Evolutionary conservation across 2,888 invertebrate species (phyloP).

Genomic region (Alcis repandata): DNA sequence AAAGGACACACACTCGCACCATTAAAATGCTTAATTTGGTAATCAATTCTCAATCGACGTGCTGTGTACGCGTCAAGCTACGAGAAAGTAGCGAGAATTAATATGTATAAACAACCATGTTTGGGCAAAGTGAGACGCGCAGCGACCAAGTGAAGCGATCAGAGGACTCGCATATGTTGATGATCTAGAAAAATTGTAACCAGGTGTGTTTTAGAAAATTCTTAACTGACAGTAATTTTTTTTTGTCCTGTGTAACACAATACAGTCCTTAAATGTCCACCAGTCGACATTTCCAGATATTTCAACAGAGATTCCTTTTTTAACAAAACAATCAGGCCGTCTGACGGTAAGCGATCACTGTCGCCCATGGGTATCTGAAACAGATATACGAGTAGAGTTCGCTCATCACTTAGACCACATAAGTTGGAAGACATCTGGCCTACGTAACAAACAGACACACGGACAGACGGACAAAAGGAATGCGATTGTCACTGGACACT

Average conservation of each 20-base stretch:
- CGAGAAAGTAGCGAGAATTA: conserved; percentile 36
- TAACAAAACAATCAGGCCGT: too few relatives aligned
- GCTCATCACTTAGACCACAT: conserved; percentile 36
- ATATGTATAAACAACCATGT: background rate
- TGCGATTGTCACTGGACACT: conserved; percentile 66
- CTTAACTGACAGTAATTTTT: too few relatives aligned
- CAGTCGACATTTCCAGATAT: too few relatives aligned
- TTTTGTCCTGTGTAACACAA: background rate
- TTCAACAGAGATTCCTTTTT: too few relatives aligned
- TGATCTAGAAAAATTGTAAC: too few relatives aligned
- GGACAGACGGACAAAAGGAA: conserved; percentile 62
- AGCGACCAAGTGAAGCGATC: too few relatives aligned
- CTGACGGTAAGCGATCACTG: too few relatives aligned
- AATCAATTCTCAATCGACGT: conserved; percentile 66
- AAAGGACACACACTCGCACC: conserved; percentile 45
- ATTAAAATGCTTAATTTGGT: conserved; percentile 68
- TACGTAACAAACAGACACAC: conserved; percentile 58
- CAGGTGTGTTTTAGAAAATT: too few relatives aligned
- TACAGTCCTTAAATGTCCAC: too few relatives aligned
- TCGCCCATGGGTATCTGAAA: too few relatives aligned
- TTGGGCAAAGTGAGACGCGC: background rate
- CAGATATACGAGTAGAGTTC: background rate
- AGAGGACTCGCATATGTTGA: too few relatives aligned
- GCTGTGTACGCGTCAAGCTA: conserved; percentile 46
- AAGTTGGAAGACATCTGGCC: conserved; percentile 48